phyloP scores from a whole-genome alignment of 2,797 vertebrate species.

The Leptoclinus maculatus region DNA sequence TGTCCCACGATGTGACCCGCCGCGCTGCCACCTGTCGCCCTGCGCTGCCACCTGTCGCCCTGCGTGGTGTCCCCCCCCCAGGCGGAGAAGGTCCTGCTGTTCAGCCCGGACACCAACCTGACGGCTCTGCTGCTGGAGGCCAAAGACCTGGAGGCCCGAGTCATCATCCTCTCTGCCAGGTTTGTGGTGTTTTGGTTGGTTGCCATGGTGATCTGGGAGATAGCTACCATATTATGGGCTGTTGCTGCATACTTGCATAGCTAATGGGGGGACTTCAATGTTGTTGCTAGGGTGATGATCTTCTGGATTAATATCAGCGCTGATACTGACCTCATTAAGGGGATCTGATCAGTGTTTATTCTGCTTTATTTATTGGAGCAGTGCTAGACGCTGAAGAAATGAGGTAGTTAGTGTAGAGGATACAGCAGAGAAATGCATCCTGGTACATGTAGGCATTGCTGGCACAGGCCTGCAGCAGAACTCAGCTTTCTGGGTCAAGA shows the following conservation, averaged over 20 bases:
- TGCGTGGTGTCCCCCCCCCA: constrained; percentile 36
- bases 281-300: not conserved
- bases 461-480: not conserved
- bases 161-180: constrained; percentile 98
- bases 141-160: constrained; percentile 95
- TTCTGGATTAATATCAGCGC: not conserved
- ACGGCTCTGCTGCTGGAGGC: constrained; percentile 96
- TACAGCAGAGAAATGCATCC: too few relatives aligned
- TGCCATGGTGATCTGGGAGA: not conserved
- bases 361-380: too few relatives aligned
- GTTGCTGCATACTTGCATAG: not conserved
- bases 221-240: not conserved
- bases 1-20: constrained; percentile 41
- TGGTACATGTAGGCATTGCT: too few relatives aligned
- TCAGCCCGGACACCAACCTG: constrained; percentile 97
- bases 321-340: not conserved
- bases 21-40: too few relatives aligned
- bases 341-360: too few relatives aligned
- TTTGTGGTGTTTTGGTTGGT: constrained; percentile 44
- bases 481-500: too few relatives aligned
- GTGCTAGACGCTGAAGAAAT: too few relatives aligned
- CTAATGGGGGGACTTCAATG: not conserved
- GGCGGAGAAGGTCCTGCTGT: constrained; percentile 99
- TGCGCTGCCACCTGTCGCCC: not conserved
- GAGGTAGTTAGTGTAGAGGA: too few relatives aligned